phyloP scores from a whole-genome alignment of 2,888 invertebrate genomes.

The Orthosia gracilis region DNA sequence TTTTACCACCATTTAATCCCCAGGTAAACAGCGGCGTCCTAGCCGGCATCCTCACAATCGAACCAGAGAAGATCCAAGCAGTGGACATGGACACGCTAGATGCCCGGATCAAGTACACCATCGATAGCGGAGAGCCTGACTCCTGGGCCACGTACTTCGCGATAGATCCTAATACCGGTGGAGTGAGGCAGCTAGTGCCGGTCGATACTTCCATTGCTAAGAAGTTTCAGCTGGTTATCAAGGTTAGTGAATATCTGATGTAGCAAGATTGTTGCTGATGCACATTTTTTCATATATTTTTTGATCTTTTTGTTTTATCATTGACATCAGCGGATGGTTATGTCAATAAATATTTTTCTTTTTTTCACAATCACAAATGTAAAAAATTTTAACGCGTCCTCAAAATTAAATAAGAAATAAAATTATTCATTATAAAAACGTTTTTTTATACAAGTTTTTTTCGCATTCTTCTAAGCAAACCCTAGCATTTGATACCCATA shows the following conservation, averaged over 20 bases:
- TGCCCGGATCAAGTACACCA: slow-evolving; percentile 95
- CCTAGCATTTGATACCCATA: too few species aligned
- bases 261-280: too few species aligned
- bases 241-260: slow-evolving; percentile 86
- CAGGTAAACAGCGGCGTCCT: slow-evolving; percentile 96
- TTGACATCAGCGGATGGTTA: too few species aligned
- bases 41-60: slow-evolving; percentile 95
- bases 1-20: background rate
- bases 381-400: too few species aligned
- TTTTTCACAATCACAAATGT: too few species aligned
- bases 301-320: too few species aligned
- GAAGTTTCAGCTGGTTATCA: slow-evolving; percentile 95
- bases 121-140: slow-evolving; percentile 95
- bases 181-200: slow-evolving; percentile 95
- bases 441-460: too few species aligned
- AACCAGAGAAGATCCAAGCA: slow-evolving; percentile 97
- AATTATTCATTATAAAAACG: too few species aligned
- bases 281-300: too few species aligned
- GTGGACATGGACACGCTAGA: slow-evolving; percentile 97
- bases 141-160: slow-evolving; percentile 95
- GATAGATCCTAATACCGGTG: slow-evolving; percentile 95
- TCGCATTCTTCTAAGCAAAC: too few species aligned
- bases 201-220: slow-evolving; percentile 95
- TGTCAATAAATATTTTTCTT: too few species aligned
- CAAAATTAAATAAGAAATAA: too few species aligned